Base-by-base conservation (phyloP, 2,888 invertebrate genomes). In the Hoplodrina ambigua region DNA sequence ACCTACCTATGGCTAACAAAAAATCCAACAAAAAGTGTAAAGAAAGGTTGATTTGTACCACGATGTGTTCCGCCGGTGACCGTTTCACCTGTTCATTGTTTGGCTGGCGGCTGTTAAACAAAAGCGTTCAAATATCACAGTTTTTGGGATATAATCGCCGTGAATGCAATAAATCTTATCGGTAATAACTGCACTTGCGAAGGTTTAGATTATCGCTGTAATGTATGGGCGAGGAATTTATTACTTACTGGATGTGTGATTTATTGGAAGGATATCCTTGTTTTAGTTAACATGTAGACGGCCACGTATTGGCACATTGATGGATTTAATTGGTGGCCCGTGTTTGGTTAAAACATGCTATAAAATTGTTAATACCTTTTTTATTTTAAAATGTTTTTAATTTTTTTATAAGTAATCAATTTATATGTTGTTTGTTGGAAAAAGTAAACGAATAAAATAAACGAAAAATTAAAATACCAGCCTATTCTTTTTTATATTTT, bases 101-200 rank as follows among this genome's bases (percentile, higher is more conserved):
- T 94, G 90, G 90, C 94, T 93, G 93, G 92, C 93, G 94, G 94
- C 94, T 88, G 91, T 87, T 87, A 90, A 90, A 93, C 92, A 94
- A 95, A 95, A 94, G 95, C 95, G 93, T 95, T 92, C 93, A 93
- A 92, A 94, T 93, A 94, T 95, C 94, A 95, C 95, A 95, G 94
- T 91, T 95, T 78, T 94, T 92, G 85, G 88, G 88, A 90, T 92
- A 94, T 95, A 95, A 94, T 94, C 90, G 87, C 90, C 87, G 87
- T 82, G 84, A 89, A 87, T 86, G 88, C 90, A 90, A 94, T 96
- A 96, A 95, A 96, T 95, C 92, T 92, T 83, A 88, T 89, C 85
- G 89, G 89, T 95, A 94, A 95, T 95, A 94, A 94, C 93, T 92
- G 95, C 94, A 95, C 92, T 94, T 92, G 93, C 89, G 86, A 89